Evolutionary conservation across 2,113 vertebrate genomes (phyloP), one percentile per base, ranked within the genome.

Genomic region (Engraulis encrasicolus): DNA sequence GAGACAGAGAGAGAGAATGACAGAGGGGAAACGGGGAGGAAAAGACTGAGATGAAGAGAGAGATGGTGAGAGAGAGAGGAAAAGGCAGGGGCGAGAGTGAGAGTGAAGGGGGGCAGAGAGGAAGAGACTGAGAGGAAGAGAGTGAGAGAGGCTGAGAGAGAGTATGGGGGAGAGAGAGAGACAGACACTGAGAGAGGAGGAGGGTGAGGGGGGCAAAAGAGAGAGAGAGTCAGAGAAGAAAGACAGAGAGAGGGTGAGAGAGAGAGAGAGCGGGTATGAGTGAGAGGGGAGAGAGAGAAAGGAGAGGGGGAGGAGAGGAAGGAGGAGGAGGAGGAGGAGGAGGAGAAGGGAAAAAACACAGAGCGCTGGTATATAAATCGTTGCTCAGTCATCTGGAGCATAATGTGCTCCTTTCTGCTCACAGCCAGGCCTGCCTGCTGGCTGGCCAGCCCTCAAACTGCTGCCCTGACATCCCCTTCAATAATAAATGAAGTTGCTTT

Each of bases 401-500:
- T 93, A 95, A 94, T 83, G 90, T 89, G 91, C 92, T 86, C 93
- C 92, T 92, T 91, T 91, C 91, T 88, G 91, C 84, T 88, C 90
- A 84, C 85, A n/a, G 84, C 89, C 88, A 0, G 91, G 89, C 94
- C 91, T 91, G 94, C 94, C 88, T 92, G 92, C 93, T 93, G 93
- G 95, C 94, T 92, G 91, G 89, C 91, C 91, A 94, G 91, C 94
- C 93, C 93, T 92, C 92, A 92, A 96, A 95, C 94, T 94, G 93
- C 94, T 45, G 90, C 95, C 95, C 92, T 91, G 93, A 96, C 94
- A 96, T 91, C 90, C 93, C 92, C 93, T 83, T 95, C 94, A 94
- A 95, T 96, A 97, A 96, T 94, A 96, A 95, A 97, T 93, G 87
- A 92, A 90, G 94, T 93, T 94, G 94, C 95, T 96, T 96, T 90